phyloP scores from a whole-genome alignment of 2,797 vertebrate genomes.

The Eulemur mongoz region DNA sequence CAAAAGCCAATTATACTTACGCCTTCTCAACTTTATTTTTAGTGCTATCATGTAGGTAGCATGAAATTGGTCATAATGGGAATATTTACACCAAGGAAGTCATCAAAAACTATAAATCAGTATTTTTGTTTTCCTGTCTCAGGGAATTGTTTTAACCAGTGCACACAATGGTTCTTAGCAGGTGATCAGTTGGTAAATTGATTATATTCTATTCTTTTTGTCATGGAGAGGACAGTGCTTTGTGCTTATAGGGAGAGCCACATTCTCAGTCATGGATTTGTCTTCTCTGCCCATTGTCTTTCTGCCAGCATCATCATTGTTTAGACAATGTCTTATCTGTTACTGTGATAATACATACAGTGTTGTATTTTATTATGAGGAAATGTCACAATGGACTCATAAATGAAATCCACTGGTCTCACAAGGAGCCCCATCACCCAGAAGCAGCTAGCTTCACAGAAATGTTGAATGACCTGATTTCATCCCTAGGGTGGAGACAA shows the following conservation, averaged over 20 bases:
- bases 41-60: neutral
- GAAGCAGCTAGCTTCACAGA: neutral
- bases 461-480: neutral
- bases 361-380: neutral
- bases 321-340: neutral
- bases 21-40: neutral
- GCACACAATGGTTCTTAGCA: no score
- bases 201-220: neutral
- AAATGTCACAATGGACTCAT: neutral
- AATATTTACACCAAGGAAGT: neutral
- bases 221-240: neutral
- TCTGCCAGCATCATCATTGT: neutral
- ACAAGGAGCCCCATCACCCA: rapidly evolving
- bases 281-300: neutral
- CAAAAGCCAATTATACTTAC: neutral
- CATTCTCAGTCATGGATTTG: neutral
- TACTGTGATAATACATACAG: neutral
- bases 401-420: neutral
- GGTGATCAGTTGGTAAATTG: neutral
- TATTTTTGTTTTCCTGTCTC: neutral
- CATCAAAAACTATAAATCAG: neutral
- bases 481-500: neutral
- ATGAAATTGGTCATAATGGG: neutral
- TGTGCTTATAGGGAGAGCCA: neutral
- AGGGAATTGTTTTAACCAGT: neutral